Conservation (phyloP, 2,113 vertebrate genomes). For the Chaetops frenatus region DNA sequence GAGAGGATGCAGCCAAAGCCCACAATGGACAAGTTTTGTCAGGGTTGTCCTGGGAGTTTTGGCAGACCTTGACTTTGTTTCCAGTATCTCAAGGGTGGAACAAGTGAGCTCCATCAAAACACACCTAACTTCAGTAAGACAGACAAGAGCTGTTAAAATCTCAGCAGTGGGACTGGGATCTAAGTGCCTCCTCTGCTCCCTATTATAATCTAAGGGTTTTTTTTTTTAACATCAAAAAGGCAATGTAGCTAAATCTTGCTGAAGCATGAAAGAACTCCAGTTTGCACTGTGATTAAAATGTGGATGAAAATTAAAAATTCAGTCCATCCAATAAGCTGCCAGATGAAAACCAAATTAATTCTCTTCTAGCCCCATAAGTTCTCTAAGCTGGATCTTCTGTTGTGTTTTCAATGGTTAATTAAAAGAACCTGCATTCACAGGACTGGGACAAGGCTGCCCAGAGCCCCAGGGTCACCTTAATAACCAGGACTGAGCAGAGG, state of each 20-base stretch:
- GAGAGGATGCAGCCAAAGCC: not conserved
- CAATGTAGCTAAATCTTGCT: not conserved
- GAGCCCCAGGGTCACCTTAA: not conserved
- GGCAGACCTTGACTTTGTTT: not conserved
- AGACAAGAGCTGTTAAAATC: not conserved
- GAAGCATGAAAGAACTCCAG: not conserved
- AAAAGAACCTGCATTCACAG: not conserved
- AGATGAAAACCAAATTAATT: not conserved
- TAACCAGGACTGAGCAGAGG: not conserved
- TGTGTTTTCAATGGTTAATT: not conserved
- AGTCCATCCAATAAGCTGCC: not conserved
- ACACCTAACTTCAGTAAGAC: not conserved
- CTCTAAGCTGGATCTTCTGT: not conserved
- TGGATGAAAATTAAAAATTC: not conserved
- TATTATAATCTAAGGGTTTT: not conserved
- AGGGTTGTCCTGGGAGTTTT: not conserved
- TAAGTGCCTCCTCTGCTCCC: not conserved
- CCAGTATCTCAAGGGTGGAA: not conserved
- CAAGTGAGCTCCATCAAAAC: not conserved
- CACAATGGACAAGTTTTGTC: not conserved
- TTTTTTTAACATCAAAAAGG: not conserved
- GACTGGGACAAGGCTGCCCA: not conserved
- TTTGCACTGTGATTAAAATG: not conserved
- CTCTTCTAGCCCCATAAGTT: not conserved
- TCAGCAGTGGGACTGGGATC: not conserved